These are phyloP conservation scores for Tinea pellionella DNA, from an alignment of 2,888 invertebrate genomes.

Conservation along the genomic window DNA sequence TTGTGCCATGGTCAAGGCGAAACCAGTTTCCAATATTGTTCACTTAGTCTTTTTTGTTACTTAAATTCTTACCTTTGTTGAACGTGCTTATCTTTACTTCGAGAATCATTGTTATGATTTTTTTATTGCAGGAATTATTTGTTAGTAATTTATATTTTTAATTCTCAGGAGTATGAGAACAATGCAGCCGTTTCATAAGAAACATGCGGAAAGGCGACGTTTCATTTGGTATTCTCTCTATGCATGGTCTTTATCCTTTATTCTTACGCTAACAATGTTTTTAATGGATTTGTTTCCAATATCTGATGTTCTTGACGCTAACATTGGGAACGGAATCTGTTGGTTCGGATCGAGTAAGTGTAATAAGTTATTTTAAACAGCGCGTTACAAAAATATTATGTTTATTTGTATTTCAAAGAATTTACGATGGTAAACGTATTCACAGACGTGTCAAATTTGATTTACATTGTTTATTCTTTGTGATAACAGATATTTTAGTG, in stretches of 20 bases:
- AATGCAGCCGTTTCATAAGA: constrained; percentile 52
- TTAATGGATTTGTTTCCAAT: constrained; percentile 63
- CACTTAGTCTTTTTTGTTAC: background rate
- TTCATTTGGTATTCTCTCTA: constrained; percentile 76
- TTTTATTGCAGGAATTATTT: background rate
- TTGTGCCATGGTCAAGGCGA: background rate
- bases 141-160: background rate
- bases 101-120: background rate
- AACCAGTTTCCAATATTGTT: background rate
- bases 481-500: no score
- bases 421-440: background rate
- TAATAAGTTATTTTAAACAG: no score
- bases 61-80: background rate
- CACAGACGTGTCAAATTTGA: background rate
- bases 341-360: constrained; percentile 74
- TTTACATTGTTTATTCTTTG: background rate
- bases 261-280: constrained; percentile 66
- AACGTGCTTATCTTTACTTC: background rate
- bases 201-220: constrained; percentile 59
- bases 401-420: background rate
- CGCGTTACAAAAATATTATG: background rate
- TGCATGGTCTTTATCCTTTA: constrained; percentile 75
- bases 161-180: constrained; percentile 55
- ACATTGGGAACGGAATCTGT: constrained; percentile 72
- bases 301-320: constrained; percentile 56